Evolutionary conservation across 1,140 invertebrate genomes (phyloP).

Genomic region (Pachypeltis micranthus): DNA sequence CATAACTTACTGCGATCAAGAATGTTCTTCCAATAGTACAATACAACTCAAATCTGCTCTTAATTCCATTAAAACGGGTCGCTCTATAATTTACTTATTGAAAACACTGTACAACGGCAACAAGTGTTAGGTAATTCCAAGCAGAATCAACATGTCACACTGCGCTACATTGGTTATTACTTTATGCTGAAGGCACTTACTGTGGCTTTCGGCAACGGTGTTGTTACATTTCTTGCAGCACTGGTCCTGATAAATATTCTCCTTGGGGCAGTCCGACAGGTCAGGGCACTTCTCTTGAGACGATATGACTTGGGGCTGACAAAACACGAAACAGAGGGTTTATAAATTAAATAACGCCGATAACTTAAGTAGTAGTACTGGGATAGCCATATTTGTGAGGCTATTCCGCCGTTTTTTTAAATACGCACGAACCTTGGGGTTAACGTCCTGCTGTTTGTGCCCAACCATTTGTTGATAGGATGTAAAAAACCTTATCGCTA

Average conservation of each 20-base stretch:
- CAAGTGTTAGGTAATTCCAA: background rate
- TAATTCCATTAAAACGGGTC: background rate
- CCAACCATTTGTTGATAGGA: too few species aligned
- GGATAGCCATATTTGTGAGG: background rate
- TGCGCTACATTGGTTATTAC: background rate
- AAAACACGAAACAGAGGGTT: slow-evolving; percentile 16
- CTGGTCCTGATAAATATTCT: slow-evolving; percentile 43
- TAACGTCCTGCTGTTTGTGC: too few species aligned
- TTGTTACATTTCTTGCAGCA: slow-evolving; percentile 54
- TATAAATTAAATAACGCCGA: background rate
- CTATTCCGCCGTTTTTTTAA: too few species aligned
- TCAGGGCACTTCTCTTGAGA: slow-evolving; percentile 46
- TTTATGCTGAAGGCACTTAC: slow-evolving; percentile 8
- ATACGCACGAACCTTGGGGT: too few species aligned
- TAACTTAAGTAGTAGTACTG: background rate
- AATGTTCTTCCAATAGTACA: background rate
- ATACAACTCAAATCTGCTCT: background rate
- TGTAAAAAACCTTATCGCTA: too few species aligned
- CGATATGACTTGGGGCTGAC: slow-evolving; percentile 41
- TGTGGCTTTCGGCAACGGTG: slow-evolving; percentile 25
- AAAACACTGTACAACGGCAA: background rate
- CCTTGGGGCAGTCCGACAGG: slow-evolving; percentile 42
- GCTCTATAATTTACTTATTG: background rate
- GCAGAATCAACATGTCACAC: background rate
- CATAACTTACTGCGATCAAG: background rate